Conservation (phyloP, 2,113 vertebrate genomes). For the Nanorana parkeri region DNA sequence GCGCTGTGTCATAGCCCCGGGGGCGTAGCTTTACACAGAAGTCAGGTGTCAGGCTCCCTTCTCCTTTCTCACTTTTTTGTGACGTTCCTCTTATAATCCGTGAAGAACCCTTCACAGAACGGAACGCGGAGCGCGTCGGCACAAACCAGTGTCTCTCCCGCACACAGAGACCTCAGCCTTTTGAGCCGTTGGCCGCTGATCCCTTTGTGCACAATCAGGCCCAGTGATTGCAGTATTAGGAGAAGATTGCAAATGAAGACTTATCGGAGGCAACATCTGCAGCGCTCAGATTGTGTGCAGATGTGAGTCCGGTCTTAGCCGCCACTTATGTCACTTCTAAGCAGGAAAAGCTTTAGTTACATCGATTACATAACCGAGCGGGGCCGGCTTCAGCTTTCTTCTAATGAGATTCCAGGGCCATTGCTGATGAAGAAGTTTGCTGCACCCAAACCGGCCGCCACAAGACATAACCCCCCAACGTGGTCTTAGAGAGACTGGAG, state of each 20-base stretch:
- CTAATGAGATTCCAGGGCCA: too few relatives aligned
- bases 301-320: not conserved
- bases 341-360: too few relatives aligned
- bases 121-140: not conserved
- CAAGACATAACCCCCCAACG: too few relatives aligned
- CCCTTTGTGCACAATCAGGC: conserved; percentile 16
- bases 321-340: not conserved
- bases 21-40: conserved; percentile 4
- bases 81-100: not conserved
- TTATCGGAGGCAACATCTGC: conserved; percentile 16
- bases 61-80: too few relatives aligned
- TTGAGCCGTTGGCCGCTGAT: conserved; percentile 3
- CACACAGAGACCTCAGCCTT: not conserved
- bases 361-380: too few relatives aligned
- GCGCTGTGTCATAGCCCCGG: too few relatives aligned
- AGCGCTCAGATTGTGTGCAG: not conserved
- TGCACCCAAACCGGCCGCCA: too few relatives aligned
- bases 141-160: not conserved
- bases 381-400: too few relatives aligned
- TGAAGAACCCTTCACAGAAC: not conserved
- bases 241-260: conserved; percentile 20
- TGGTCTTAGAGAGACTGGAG: too few relatives aligned
- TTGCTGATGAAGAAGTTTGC: too few relatives aligned
- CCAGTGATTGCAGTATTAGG: conserved; percentile 26
- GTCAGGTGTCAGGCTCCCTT: too few relatives aligned